phyloP scores from a whole-genome alignment of 2,888 invertebrate genomes.

The Dioctria linearis region DNA sequence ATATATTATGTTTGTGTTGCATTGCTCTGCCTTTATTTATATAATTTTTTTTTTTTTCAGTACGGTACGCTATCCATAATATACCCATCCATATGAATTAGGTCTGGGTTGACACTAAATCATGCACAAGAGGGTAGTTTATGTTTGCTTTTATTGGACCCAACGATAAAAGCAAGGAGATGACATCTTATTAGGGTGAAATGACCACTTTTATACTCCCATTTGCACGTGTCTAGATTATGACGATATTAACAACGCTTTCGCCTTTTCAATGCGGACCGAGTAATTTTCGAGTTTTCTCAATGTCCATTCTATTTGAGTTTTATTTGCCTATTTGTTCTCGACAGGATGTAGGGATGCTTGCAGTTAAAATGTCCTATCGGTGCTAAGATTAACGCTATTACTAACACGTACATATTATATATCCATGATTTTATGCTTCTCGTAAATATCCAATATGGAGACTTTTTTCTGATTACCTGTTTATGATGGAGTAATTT shows the following conservation, averaged over 20 bases:
- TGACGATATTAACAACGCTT: conserved; percentile 14
- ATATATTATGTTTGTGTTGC: not conserved
- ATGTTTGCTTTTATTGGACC: conserved; percentile 41
- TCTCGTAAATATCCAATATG: no score
- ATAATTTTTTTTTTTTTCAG: no score
- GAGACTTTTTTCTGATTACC: no score
- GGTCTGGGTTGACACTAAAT: conserved; percentile 50
- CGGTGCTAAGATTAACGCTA: no score
- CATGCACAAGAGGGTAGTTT: conserved; percentile 54
- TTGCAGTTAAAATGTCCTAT: no score
- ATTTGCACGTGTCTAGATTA: conserved; percentile 50
- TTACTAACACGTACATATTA: no score
- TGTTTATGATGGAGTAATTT: no score
- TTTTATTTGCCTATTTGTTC: conserved; percentile 24
- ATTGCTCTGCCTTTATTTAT: no score
- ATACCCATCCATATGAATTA: conserved; percentile 47
- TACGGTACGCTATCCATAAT: not conserved
- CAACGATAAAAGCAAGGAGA: conserved; percentile 40
- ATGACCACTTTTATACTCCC: conserved; percentile 47
- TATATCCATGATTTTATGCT: no score
- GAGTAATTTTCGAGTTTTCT: not conserved
- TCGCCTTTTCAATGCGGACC: conserved; percentile 13
- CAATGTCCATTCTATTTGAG: not conserved
- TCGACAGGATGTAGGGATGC: not conserved
- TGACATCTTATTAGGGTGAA: conserved; percentile 50